Base-by-base conservation (phyloP, 1,140 invertebrate genomes). In the Tetranychus urticae region DNA sequence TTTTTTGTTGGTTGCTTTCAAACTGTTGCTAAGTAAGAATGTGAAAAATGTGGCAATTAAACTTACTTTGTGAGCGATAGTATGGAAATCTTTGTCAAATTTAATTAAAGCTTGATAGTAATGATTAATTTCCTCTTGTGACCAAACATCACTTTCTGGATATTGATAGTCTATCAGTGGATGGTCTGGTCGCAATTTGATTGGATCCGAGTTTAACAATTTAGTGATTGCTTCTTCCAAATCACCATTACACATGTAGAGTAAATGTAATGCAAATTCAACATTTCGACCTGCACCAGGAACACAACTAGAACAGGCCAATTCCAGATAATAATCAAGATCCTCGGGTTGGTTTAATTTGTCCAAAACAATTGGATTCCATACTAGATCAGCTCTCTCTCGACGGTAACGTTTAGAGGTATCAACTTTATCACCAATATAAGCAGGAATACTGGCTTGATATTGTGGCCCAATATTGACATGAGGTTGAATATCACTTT, bases 21-120 rank as follows among this genome's bases (percentile, higher is more conserved):
- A 23, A 23, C 23, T 23, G 23, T 23, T 23, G 23, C 23, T 23
- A 23, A 12, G 42, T 10, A 58, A 7, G 50, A 62, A 37, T 6
- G 13, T 2, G n/a, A 33, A 23, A 23, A 33, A 6, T 1, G 8
- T 2, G 23, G 5, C 6, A 14, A 56, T 6, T 35, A 6, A 12
- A 69, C 72, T 73, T 74, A 94, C 86, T 75, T 90, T 84, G 68
- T 82, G 79, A 10, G 90, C 78, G 70, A 97, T 86, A 69, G 77
- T 80, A 67, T 78, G 80, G 75, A 97, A 97, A 74, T 97, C 88
- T 71, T 97, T 97, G 71, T 93, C 89, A 73, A 82, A 81, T 70
- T 86, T 87, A 63, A 86, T 76, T 56, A 97, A 77, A 36, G 83
- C 86, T 60, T 86, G 81, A 67, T 92, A 81, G 76, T 93, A 97